Evolutionary conservation across 2,797 vertebrate species (phyloP).

Genomic region (Silurus lanzhouensis): DNA sequence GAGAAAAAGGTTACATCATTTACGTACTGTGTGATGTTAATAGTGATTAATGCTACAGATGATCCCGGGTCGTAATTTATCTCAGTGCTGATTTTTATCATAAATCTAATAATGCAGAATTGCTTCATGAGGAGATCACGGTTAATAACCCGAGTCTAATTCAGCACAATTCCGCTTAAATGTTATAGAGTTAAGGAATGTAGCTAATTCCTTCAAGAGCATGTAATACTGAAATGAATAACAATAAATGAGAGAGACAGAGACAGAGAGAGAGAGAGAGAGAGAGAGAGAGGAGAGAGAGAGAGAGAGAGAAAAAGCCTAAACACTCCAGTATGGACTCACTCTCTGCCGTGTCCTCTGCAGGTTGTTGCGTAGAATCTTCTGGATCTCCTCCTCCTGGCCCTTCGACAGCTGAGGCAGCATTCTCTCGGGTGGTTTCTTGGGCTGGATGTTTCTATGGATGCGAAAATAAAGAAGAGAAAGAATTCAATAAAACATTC

Average conservation of each 20-base stretch:
- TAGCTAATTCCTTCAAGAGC: no score
- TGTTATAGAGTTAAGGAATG: background rate
- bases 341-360: constrained; percentile 95
- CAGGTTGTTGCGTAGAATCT: constrained; percentile 91
- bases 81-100: background rate
- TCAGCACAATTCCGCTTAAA: background rate
- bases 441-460: constrained; percentile 91
- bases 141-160: background rate
- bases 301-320: no score
- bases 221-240: no score
- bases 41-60: background rate
- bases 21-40: background rate
- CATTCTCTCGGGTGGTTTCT: constrained; percentile 75
- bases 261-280: background rate
- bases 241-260: background rate
- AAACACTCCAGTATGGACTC: constrained; percentile 43
- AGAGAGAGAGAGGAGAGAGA: background rate
- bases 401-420: constrained; percentile 86
- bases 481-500: background rate
- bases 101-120: background rate
- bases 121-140: background rate
- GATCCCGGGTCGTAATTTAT: background rate
- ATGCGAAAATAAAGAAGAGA: background rate
- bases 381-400: constrained; percentile 94
- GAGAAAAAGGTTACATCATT: background rate